Base-by-base conservation (phyloP, 2,797 vertebrate genomes). In the Toxotes lorentzi region DNA sequence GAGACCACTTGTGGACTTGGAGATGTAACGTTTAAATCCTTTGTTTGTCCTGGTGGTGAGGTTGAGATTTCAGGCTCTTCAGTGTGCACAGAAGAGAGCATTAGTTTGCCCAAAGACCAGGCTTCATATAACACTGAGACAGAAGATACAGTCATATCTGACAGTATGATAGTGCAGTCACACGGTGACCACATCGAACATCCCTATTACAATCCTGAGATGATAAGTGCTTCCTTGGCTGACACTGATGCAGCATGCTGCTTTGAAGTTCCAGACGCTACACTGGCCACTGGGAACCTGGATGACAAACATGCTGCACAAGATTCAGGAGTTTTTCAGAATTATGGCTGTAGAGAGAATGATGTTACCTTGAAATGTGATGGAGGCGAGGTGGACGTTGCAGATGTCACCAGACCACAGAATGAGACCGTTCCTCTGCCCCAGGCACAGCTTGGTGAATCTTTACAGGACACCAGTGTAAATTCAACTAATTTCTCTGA, bases 11-110 rank as follows among this genome's bases (percentile, higher is more conserved):
- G 19, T 71, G 83, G 41, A 68, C 21, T 76, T 67, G 88, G 68
- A 77, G 86, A 94, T 56, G 58, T 94, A 30, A 92, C 94, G 35
- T 89, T 91, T 56, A 94, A 92, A 75, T 93, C 93, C 30, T 91
- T 94, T 5, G n/a, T 84, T 51, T 94, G 91, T 79, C 59, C 79
- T 51, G 90, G 89, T 21, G 91, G 83, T 12, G 91, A 95, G 57
- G 76, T 94, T 43, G 90, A 93, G 73, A 78, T 95, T 43, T 32
- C 79, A 51, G 81, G 24, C 21, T 79, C 78, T 45, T 85, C 75
- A 7, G 3, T 54, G 14, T 79, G 79, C 62, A 51, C 50, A 72
- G 90, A 91, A 56, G 82, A 88, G 21, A 90, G 82, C 32, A 73
- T 94, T 77, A 7, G 90, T 79, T 79, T 93, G 57, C 82, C 79